Evolutionary conservation across 2,888 invertebrate genomes (phyloP), one percentile per base, ranked within the genome.

Genomic region (Dicyrtoma fusca): DNA sequence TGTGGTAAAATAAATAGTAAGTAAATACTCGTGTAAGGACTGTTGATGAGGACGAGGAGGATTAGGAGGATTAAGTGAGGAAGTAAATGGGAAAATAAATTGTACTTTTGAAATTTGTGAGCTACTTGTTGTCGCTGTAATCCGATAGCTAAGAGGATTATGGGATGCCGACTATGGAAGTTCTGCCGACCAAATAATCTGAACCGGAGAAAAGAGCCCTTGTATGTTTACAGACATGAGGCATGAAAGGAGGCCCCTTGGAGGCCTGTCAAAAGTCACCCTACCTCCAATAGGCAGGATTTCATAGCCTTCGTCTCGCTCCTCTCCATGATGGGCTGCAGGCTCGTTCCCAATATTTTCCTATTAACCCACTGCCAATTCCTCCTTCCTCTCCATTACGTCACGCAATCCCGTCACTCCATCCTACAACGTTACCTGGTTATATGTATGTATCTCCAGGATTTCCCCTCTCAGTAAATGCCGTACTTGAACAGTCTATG

Each of bases 221-320:
- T 76, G 61, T 51, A 75, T 75, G 71, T 76, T 77, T 76, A 77
- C 74, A 44, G 72, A 76, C 76, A 76, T 72, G 76, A 71, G 77
- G 75, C 76, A 73, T 73, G 77, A 77, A 74, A 75, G 74, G 75
- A 74, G 59, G 74, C 76, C 77, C 76, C 70, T 68, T 72, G 74
- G 63, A 70, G 74, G 75, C 72, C 63, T 49, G 62, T 44, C 68
- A 65, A 70, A 71, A 72, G 70, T 64, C 65, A 63, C 65, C 57
- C 64, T 53, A 47, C 55, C 45, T 26, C 59, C 62, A 23, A 59
- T 71, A 55, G 71, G 71, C 71, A 57, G 23, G 65, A 53, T 49
- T 23, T 71, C 63, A 71, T 53, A 71, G 70, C 63, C 70, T 63
- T 49, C 70, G 62, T 51, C 63, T 71, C 70, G 70, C 70, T 71